Base-by-base conservation (phyloP, 2,888 invertebrate genomes). In the Linyphia triangularis region DNA sequence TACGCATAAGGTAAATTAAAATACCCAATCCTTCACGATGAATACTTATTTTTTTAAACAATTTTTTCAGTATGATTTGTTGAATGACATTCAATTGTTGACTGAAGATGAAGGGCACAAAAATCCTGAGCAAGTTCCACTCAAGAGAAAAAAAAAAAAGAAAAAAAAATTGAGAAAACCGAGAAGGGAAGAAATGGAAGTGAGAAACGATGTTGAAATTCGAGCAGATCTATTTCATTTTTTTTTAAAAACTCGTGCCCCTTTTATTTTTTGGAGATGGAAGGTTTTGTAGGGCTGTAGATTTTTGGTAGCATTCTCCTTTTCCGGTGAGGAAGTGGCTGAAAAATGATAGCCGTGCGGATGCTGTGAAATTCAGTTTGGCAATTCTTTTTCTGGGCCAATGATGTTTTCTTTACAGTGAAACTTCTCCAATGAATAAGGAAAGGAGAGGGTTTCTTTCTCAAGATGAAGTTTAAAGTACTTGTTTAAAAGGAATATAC, bases 131-230 rank as follows among this genome's bases (percentile, higher is more conserved):
- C 67, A 22, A 37, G 67, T 37, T 33, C 37, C 33, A 19, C 28
- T 63, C 28, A 63, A 9, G n/a, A n/a, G n/a, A n/a, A n/a, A n/a
- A n/a, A 51, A 51, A 51, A 16, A 10, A 16, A 51, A 51, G 51
- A 16, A 51, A 51, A 51, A 51, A 51, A 51, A 51, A 1, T 13
- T 16, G 51, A 16, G 51, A 51, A 51, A 51, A n/a, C 51, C n/a
- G 51, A 51, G 51, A 51, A n/a, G 51, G 16, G 51, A 51, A 51
- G 19, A 73, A 13, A 51, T 28, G 40, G 57, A 73, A 59, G 13
- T 73, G 59, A 73, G 73, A 59, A 59, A 73, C 30, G 73, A 30
- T 28, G 22, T 59, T 22, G 33, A 73, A 73, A 59, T 59, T 33
- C 59, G 19, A 59, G 19, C 57, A 30, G 30, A 59, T 73, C 16